Conservation (phyloP, 2,113 vertebrate species). For the Vulpes lagopus region DNA sequence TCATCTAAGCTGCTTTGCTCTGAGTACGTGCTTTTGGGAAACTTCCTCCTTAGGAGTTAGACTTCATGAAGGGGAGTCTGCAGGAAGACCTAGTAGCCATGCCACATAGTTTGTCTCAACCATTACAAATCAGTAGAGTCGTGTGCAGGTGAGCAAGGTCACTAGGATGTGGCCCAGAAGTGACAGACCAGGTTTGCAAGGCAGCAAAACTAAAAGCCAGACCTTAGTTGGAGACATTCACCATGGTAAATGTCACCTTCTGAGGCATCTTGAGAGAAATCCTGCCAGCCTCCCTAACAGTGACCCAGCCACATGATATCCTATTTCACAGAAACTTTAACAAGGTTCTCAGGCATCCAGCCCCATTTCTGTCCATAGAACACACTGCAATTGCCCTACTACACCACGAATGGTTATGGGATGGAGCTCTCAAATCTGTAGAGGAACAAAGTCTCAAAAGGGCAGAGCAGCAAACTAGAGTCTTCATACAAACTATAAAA, state of each 20-base stretch:
- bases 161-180: neutral
- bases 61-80: neutral
- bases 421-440: neutral
- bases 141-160: neutral
- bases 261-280: neutral
- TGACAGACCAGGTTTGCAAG: conserved; percentile 34
- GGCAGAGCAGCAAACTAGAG: neutral
- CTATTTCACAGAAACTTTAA: conserved; percentile 4
- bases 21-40: neutral
- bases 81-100: neutral
- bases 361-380: neutral
- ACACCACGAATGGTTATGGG: neutral
- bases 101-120: neutral
- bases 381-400: neutral
- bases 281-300: neutral
- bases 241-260: neutral
- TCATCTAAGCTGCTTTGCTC: neutral
- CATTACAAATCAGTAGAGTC: neutral
- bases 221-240: neutral
- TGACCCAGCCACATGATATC: neutral
- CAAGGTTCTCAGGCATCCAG: neutral
- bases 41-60: neutral
- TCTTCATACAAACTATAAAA: neutral
- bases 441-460: neutral
- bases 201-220: conserved; percentile 13